phyloP scores from a whole-genome alignment of 2,113 vertebrate genomes.

The Tachuris rubrigastra region DNA sequence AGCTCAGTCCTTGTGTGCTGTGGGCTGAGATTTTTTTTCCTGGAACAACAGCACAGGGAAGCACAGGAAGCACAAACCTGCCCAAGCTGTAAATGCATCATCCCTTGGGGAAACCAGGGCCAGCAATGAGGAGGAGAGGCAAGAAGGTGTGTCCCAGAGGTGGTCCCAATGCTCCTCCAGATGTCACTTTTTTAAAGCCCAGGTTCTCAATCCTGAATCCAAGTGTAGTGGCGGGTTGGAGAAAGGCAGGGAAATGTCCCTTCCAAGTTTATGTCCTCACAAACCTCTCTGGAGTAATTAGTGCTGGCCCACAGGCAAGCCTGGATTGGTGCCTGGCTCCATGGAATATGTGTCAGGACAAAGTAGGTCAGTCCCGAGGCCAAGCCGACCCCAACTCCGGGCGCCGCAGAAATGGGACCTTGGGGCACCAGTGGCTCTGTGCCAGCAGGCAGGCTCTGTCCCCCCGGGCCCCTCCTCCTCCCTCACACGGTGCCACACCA shows the following conservation, averaged over 20 bases:
- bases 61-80: background rate
- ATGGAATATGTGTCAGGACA: background rate
- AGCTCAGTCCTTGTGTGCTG: background rate
- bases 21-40: background rate
- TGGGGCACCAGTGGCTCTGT: rapidly evolving
- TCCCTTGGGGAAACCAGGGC: background rate
- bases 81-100: rapidly evolving
- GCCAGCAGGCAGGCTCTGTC: background rate
- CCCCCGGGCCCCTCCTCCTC: background rate
- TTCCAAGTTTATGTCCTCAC: background rate
- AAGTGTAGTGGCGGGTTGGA: rapidly evolving
- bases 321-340: background rate
- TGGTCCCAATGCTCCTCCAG: background rate
- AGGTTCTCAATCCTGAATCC: rapidly evolving
- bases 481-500: background rate
- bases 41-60: background rate
- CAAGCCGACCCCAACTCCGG: rapidly evolving
- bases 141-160: background rate
- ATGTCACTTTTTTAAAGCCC: background rate
- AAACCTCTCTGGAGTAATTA: background rate
- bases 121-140: background rate
- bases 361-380: background rate
- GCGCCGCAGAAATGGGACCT: background rate
- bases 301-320: background rate
- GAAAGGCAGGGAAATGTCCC: background rate